phyloP scores from a whole-genome alignment of 2,888 invertebrate genomes.

The Acronicta aceris region DNA sequence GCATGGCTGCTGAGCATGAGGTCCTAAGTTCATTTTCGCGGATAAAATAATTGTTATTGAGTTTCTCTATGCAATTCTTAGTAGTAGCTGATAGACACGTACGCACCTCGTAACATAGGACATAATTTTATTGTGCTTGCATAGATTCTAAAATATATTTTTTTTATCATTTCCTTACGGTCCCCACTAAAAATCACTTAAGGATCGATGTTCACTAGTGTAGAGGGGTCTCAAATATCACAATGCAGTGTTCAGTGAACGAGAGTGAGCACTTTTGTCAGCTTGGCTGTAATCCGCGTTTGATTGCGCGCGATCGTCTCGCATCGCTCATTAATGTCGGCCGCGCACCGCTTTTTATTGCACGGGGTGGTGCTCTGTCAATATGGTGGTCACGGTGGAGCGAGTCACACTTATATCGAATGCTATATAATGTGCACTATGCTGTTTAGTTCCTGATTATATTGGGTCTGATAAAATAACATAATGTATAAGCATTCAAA shows the following conservation, averaged over 20 bases:
- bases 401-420: conserved; percentile 4
- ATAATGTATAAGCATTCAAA: no score
- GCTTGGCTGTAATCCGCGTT: conserved; percentile 64
- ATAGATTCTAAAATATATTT: no score
- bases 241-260: conserved; percentile 35
- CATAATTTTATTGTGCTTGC: no score
- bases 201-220: conserved; percentile 10
- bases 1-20: no score
- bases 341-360: conserved; percentile 48
- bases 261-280: conserved; percentile 58
- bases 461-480: no score
- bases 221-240: conserved; percentile 18
- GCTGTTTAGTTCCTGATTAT: no score
- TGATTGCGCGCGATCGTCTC: conserved; percentile 65
- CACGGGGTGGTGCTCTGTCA: conserved; percentile 14
- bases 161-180: no score
- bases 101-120: no score
- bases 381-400: conserved; percentile 10
- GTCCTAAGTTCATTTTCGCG: no score
- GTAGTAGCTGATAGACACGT: no score
- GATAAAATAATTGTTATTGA: no score
- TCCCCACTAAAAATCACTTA: conserved; percentile 2
- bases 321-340: conserved; percentile 63
- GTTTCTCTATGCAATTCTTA: no score
- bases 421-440: background rate